These are phyloP conservation scores for Sebastolobus altivelis DNA, from an alignment of 2,797 vertebrate genomes.

Conservation along the genomic window DNA sequence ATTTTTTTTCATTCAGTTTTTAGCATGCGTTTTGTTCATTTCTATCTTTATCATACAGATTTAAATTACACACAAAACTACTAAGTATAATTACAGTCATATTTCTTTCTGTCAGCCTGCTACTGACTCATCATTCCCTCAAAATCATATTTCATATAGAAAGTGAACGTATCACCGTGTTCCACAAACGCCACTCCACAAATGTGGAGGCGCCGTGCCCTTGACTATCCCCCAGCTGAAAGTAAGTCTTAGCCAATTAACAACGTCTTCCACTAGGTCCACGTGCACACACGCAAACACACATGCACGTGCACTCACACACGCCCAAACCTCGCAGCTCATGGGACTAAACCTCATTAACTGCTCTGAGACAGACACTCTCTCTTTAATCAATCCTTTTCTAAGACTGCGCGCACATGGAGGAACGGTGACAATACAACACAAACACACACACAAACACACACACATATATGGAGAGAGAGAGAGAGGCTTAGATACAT, in stretches of 20 bases:
- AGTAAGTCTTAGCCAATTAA: slow-evolving; percentile 87
- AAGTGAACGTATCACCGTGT: slow-evolving; percentile 57
- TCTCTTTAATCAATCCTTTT: slow-evolving; percentile 90
- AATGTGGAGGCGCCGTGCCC: slow-evolving; percentile 77
- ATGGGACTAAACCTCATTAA: slow-evolving; percentile 90
- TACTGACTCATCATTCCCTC: slow-evolving; percentile 73
- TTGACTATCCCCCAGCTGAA: slow-evolving; percentile 82
- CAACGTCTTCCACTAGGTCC: slow-evolving; percentile 80
- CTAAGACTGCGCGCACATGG: slow-evolving; percentile 81
- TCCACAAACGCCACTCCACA: slow-evolving; percentile 67
- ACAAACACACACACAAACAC: slow-evolving; percentile 55
- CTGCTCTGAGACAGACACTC: slow-evolving; percentile 88
- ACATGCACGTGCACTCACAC: slow-evolving; percentile 57
- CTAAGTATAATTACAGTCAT: slow-evolving; percentile 56
- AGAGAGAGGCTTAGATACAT: slow-evolving; percentile 63
- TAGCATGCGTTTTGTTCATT: slow-evolving; percentile 24
- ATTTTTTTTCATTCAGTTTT: slow-evolving; percentile 54
- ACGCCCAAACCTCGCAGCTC: slow-evolving; percentile 77
- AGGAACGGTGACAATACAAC: slow-evolving; percentile 84
- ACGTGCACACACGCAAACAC: slow-evolving; percentile 68
- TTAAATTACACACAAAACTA: slow-evolving; percentile 43
- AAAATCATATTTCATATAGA: slow-evolving; percentile 62
- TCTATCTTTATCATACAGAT: slow-evolving; percentile 33
- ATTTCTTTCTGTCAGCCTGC: slow-evolving; percentile 80
- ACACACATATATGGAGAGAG: slow-evolving; percentile 29